Evolutionary conservation across 2,797 vertebrate genomes (phyloP).

Genomic region (Vultur gryphus): DNA sequence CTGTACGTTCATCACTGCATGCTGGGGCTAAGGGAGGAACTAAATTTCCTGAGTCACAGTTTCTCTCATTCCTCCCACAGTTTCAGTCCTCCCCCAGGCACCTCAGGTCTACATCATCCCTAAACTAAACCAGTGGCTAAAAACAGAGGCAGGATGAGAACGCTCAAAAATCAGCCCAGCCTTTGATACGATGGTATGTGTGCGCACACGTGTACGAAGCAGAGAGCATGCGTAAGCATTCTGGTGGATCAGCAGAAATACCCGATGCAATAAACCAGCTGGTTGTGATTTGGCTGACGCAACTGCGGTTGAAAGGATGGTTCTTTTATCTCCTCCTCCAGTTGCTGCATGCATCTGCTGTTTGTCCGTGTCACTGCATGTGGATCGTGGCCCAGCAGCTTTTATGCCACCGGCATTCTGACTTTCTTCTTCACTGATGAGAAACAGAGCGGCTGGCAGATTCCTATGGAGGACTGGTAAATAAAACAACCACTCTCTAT

Average conservation of each 20-base stretch:
- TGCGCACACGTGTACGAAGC: not conserved
- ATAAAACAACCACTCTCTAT: not conserved
- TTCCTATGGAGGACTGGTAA: not conserved
- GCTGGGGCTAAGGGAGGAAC: not conserved
- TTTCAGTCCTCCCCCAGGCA: not conserved
- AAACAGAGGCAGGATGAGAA: not conserved
- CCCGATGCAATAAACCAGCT: not conserved
- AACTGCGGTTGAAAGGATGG: not conserved
- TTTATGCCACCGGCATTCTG: not conserved
- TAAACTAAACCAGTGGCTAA: not conserved
- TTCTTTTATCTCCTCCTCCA: slow-evolving; percentile 24
- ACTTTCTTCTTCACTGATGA: slow-evolving; percentile 40
- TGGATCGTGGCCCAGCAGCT: not conserved
- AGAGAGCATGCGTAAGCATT: not conserved
- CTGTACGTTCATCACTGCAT: not conserved
- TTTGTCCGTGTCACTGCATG: not conserved
- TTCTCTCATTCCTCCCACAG: slow-evolving; percentile 34
- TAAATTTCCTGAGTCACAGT: slow-evolving; percentile 42
- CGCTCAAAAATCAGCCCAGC: not conserved
- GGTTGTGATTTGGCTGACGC: slow-evolving; percentile 38
- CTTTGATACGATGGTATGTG: accelerated
- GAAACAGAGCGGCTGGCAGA: not conserved
- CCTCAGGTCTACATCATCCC: not conserved
- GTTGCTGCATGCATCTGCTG: slow-evolving; percentile 15
- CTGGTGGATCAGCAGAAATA: slow-evolving; percentile 31